phyloP scores from a whole-genome alignment of 2,888 invertebrate species.

The Helleia helle region DNA sequence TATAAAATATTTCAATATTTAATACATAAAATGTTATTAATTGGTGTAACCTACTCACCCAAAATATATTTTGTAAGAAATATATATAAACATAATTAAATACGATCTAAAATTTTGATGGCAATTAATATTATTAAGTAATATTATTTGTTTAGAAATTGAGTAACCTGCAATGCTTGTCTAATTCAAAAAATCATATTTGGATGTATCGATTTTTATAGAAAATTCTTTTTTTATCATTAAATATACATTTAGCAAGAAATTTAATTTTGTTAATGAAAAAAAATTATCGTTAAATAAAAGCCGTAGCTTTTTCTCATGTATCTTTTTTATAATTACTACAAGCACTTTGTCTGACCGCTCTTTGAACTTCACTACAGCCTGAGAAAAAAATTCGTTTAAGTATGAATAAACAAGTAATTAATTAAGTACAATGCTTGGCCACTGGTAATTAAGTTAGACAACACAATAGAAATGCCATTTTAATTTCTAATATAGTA shows the following conservation, averaged over 20 bases:
- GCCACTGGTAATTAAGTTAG: constrained; percentile 51
- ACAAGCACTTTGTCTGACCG: constrained; percentile 30
- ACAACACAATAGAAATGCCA: constrained; percentile 39
- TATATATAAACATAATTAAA: too few relatives aligned
- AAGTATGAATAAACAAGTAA: constrained; percentile 55
- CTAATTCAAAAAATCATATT: too few relatives aligned
- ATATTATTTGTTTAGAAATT: too few relatives aligned
- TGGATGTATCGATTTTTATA: too few relatives aligned
- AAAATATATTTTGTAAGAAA: not conserved
- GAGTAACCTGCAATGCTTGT: too few relatives aligned
- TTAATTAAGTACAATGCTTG: constrained; percentile 54
- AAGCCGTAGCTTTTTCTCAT: not conserved
- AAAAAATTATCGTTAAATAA: not conserved
- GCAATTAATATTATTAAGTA: too few relatives aligned
- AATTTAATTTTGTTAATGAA: not conserved
- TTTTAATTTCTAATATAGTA: not conserved
- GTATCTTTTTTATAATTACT: not conserved
- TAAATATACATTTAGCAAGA: too few relatives aligned
- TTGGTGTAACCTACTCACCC: not conserved
- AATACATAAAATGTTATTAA: not conserved
- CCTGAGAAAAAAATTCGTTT: constrained; percentile 44
- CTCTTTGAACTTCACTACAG: constrained; percentile 50
- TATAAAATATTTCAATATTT: not conserved
- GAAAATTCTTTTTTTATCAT: too few relatives aligned
- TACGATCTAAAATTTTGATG: too few relatives aligned